Conservation (phyloP, 1,140 invertebrate genomes). For the Palaemon carinicauda region DNA sequence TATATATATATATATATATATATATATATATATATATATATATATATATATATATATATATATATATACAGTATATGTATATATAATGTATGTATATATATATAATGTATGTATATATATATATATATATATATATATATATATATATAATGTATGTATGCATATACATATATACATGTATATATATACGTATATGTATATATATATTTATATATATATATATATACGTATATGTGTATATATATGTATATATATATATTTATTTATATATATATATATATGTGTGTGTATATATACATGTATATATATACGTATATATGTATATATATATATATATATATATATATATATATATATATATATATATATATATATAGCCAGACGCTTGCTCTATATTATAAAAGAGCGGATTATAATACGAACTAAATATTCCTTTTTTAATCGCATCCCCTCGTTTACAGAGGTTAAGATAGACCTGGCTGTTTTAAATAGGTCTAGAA, state of each 20-base stretch:
- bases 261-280: background rate
- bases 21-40: background rate
- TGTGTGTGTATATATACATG: background rate
- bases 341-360: no score
- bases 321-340: background rate
- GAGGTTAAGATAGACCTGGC: no score
- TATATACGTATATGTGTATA: no score
- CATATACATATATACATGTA: background rate
- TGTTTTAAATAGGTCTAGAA: no score
- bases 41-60: background rate
- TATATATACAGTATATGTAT: background rate
- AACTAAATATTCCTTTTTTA: no score
- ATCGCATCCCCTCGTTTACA: no score
- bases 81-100: background rate
- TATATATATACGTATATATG: background rate
- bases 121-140: background rate
- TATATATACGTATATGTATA: no score
- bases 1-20: background rate
- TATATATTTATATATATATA: no score
- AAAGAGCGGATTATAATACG: no score
- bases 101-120: background rate
- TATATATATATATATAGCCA: no score
- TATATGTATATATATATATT: no score
- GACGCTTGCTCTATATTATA: no score
- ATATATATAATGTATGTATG: background rate